phyloP scores from a whole-genome alignment of 1,140 invertebrate species.

The Aphelinus certus region DNA sequence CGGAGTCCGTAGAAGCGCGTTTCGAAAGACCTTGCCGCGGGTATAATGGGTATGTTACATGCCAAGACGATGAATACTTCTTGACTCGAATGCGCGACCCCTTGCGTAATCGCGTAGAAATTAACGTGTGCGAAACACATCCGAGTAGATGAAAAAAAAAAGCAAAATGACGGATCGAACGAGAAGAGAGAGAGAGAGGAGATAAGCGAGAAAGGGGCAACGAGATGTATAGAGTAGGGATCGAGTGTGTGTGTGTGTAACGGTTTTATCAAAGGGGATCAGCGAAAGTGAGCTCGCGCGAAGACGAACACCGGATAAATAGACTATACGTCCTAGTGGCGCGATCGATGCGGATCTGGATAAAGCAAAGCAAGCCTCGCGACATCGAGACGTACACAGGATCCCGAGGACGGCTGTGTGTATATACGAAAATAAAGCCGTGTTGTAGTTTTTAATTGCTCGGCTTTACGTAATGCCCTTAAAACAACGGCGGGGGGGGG shows the following conservation, averaged over 20 bases:
- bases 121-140: neutral
- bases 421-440: slow-evolving; percentile 18
- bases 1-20: no score
- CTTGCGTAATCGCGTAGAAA: no score
- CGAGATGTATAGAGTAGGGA: neutral
- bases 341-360: slow-evolving; percentile 3
- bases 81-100: no score
- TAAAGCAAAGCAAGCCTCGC: slow-evolving; percentile 16
- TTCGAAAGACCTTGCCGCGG: no score
- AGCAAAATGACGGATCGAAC: neutral
- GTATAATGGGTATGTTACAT: no score
- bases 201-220: neutral
- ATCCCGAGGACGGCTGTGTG: neutral
- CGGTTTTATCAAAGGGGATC: slow-evolving; percentile 3
- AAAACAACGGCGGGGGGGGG: neutral
- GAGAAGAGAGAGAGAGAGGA: neutral
- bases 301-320: slow-evolving; percentile 17
- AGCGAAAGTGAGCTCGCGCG: slow-evolving; percentile 24
- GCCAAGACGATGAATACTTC: no score
- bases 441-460: slow-evolving; percentile 28
- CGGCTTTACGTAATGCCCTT: slow-evolving; percentile 34
- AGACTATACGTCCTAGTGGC: neutral
- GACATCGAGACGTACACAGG: neutral
- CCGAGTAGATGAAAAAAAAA: neutral
- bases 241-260: neutral